Evolutionary conservation across 1,140 invertebrate genomes (phyloP).

Genomic region (Zaprionus nigranus): DNA sequence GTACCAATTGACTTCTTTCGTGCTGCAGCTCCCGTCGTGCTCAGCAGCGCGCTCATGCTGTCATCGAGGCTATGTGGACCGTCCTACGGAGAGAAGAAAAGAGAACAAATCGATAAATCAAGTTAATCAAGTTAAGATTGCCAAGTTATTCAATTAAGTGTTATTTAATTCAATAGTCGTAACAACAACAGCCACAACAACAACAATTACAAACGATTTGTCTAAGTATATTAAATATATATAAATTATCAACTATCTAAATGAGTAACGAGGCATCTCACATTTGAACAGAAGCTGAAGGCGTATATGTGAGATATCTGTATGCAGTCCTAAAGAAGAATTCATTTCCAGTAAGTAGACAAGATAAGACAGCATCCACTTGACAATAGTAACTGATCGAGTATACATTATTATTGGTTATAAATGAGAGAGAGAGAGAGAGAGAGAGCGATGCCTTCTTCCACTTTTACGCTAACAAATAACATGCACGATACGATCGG

Average conservation of each 20-base stretch:
- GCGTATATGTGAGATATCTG: no score
- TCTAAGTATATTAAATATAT: background rate
- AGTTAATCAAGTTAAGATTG: background rate
- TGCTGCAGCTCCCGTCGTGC: slow-evolving; percentile 83
- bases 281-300: no score
- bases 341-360: no score
- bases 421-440: background rate
- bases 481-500: background rate
- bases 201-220: slow-evolving; percentile 1
- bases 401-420: background rate
- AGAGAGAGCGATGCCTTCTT: background rate
- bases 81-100: slow-evolving; percentile 81
- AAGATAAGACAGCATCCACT: background rate
- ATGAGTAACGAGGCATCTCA: no score
- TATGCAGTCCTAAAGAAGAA: no score
- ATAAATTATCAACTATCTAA: no score
- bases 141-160: background rate
- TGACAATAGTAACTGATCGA: background rate
- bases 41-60: slow-evolving; percentile 86
- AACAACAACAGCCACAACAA: slow-evolving; percentile 21
- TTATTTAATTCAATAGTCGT: background rate
- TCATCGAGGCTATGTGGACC: slow-evolving; percentile 87
- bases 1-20: slow-evolving; percentile 87
- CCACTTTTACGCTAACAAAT: background rate
- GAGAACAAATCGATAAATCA: slow-evolving; percentile 35